Evolutionary conservation across 2,113 vertebrate genomes (phyloP).

Genomic region (Rhinolophus ferrumequinum): DNA sequence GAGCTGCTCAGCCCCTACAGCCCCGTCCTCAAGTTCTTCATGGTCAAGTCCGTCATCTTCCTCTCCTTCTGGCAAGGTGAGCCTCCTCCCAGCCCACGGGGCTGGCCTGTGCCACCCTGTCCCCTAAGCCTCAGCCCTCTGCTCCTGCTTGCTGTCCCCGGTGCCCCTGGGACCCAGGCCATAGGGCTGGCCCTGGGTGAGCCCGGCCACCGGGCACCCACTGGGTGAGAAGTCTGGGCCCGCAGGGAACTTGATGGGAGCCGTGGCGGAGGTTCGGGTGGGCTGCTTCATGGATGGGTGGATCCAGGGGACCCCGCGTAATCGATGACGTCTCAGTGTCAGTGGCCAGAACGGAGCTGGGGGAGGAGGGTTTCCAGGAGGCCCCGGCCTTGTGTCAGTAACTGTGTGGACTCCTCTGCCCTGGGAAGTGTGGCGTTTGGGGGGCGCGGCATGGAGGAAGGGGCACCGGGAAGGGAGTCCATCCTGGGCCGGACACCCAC

Average conservation of each 20-base stretch:
- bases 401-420: fast-evolving
- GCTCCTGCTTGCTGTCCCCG: background rate
- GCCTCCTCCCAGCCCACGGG: background rate
- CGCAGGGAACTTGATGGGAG: background rate
- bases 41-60: slow-evolving; percentile 99
- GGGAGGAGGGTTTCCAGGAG: background rate
- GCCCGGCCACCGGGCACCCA: background rate
- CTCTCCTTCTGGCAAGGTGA: slow-evolving; percentile 98
- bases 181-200: fast-evolving
- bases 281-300: background rate
- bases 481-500: background rate
- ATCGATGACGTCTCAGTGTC: background rate
- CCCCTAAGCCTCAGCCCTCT: background rate
- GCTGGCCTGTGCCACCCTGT: background rate
- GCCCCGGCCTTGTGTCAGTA: background rate
- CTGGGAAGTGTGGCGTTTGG: background rate
- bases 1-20: slow-evolving; percentile 95
- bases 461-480: background rate
- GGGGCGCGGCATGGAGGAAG: background rate
- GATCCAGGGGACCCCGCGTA: fast-evolving
- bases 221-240: background rate
- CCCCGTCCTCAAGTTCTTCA: slow-evolving; percentile 98
- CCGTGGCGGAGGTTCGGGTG: background rate
- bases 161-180: background rate
- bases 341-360: background rate